phyloP scores from a whole-genome alignment of 2,797 vertebrate genomes.

The Enteromius paludinosus region DNA sequence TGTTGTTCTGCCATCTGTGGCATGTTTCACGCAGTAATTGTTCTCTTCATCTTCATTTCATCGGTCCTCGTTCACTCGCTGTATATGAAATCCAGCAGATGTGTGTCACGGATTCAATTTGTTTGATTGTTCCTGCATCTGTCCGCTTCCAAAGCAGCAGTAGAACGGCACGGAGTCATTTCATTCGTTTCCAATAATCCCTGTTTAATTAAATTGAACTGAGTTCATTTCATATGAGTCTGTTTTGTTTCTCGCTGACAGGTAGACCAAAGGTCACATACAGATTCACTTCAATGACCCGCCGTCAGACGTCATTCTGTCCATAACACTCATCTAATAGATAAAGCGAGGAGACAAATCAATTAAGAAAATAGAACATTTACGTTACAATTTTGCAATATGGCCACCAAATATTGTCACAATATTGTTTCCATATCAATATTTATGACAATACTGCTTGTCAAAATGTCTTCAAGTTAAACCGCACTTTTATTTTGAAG shows the following conservation, averaged over 20 bases:
- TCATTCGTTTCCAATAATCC: not conserved
- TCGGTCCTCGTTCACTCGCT: not conserved
- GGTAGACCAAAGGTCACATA: not conserved
- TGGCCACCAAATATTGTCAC: not conserved
- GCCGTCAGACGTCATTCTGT: not conserved
- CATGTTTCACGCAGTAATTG: conserved; percentile 7
- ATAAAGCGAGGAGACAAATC: not conserved
- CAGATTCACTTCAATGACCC: not conserved
- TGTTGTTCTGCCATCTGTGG: conserved; percentile 41
- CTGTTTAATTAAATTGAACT: conserved; percentile 1
- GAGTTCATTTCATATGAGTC: not conserved
- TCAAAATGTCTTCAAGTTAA: not conserved
- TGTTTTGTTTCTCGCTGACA: not conserved
- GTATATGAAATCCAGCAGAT: conserved; percentile 13
- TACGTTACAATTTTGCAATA: not conserved
- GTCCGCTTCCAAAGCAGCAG: not conserved
- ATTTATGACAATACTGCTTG: not conserved
- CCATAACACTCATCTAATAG: not conserved
- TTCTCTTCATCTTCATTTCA: conserved; percentile 30
- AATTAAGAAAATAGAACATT: not conserved
- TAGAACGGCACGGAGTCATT: not conserved
- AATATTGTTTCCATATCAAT: not conserved
- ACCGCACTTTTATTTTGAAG: not conserved
- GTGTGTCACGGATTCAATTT: conserved; percentile 13
- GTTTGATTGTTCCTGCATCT: not conserved